Evolutionary conservation across 2,797 vertebrate species (phyloP).

Genomic region (Macropus fuliginosus): DNA sequence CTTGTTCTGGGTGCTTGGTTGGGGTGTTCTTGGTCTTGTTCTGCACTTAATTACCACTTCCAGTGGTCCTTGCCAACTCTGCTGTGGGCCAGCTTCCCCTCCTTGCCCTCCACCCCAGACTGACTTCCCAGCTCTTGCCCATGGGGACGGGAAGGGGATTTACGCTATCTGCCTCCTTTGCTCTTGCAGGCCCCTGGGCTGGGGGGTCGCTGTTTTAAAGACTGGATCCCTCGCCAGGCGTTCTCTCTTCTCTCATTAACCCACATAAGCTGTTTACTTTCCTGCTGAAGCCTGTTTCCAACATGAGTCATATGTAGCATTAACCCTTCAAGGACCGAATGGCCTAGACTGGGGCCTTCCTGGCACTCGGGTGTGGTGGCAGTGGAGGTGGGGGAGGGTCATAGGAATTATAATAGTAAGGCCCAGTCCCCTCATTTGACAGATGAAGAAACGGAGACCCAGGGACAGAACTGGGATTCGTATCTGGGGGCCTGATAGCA

Average conservation of each 20-base stretch:
- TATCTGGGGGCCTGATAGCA: neutral
- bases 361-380: neutral
- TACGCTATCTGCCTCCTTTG: neutral
- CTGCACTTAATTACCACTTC: neutral
- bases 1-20: neutral
- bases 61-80: neutral
- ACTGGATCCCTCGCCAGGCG: neutral
- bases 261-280: conserved; percentile 53
- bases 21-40: neutral
- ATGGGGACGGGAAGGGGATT: neutral
- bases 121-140: neutral
- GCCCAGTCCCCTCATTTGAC: neutral
- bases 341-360: neutral
- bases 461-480: neutral
- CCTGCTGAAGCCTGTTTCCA: conserved; percentile 5
- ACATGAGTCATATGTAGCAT: conserved; percentile 66
- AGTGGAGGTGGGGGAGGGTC: neutral
- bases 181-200: neutral
- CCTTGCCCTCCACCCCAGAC: neutral
- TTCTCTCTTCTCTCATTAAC: conserved; percentile 46
- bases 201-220: neutral
- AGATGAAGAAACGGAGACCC: neutral
- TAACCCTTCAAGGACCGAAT: neutral
- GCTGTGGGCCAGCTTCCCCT: neutral
- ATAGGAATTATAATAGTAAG: neutral